phyloP scores from a whole-genome alignment of 2,113 vertebrate species.

The Osmerus mordax region DNA sequence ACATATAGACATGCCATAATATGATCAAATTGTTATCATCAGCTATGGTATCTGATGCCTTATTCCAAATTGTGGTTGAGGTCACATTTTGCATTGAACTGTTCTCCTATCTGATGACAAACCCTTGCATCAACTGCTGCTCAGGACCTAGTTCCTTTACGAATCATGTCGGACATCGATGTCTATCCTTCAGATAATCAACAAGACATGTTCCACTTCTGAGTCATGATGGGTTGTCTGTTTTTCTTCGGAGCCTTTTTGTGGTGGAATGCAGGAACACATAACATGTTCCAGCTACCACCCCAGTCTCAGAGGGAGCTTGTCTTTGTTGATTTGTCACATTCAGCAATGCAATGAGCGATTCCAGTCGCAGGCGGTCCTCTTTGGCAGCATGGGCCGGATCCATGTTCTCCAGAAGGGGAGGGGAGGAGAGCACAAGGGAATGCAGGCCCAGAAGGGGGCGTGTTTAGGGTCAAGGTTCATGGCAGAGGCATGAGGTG shows the following conservation, averaged over 20 bases:
- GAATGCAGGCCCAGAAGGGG: neutral
- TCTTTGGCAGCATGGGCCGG: slow-evolving; percentile 21
- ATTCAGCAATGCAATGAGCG: slow-evolving; percentile 41
- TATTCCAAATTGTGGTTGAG: neutral
- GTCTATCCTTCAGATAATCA: neutral
- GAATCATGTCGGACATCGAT: neutral
- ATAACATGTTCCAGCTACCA: slow-evolving; percentile 6
- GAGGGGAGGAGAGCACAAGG: slow-evolving; percentile 8
- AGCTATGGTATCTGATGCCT: too few species aligned
- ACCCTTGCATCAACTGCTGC: neutral
- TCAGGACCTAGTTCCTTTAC: neutral
- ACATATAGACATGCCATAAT: too few species aligned
- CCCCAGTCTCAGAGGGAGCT: slow-evolving; percentile 1
- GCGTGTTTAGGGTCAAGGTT: slow-evolving; percentile 49
- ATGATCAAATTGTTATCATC: too few species aligned
- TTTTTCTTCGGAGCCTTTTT: neutral
- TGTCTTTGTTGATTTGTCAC: slow-evolving; percentile 54
- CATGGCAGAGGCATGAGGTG: slow-evolving; percentile 34
- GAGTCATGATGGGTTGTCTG: slow-evolving; percentile 1
- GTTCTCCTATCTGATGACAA: neutral
- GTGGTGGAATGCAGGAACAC: neutral
- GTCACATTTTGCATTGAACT: too few species aligned
- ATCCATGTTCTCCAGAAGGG: slow-evolving; percentile 25
- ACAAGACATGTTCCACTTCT: neutral
- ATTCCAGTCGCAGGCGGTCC: slow-evolving; percentile 47